Conservation (phyloP, 2,113 vertebrate species). For the Leiothrix lutea region DNA sequence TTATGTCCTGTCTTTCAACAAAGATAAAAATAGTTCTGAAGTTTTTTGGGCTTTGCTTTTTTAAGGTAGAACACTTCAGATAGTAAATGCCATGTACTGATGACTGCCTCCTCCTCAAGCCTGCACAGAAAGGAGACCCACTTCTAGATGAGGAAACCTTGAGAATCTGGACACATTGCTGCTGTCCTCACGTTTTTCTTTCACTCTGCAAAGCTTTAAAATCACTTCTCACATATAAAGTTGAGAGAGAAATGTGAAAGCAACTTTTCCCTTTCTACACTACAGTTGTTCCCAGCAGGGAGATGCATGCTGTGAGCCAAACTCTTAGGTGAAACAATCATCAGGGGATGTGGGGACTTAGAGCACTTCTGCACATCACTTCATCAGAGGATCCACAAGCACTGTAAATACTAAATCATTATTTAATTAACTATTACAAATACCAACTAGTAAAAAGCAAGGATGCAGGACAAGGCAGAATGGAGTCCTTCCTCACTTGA, state of each 20-base stretch:
- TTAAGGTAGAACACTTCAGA: constrained; percentile 11
- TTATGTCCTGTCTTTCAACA: background rate
- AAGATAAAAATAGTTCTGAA: background rate
- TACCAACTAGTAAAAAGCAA: background rate
- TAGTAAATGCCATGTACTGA: background rate
- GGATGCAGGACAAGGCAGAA: background rate
- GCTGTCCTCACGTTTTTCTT: background rate
- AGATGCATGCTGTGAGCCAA: fast-evolving
- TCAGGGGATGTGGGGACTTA: background rate
- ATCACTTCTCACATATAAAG: background rate
- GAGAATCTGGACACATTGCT: background rate
- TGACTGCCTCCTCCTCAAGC: background rate
- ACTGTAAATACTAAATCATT: background rate
- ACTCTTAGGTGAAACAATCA: background rate
- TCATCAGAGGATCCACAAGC: background rate
- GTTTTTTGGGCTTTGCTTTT: background rate
- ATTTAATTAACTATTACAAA: background rate
- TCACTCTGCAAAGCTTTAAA: background rate
- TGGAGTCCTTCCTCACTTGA: background rate
- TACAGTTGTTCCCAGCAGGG: background rate
- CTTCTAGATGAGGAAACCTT: background rate
- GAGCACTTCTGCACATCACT: background rate
- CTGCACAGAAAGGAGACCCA: background rate
- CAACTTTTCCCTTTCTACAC: background rate
- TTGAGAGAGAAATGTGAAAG: background rate